Conservation (phyloP, 2,888 invertebrate genomes). For the Caenorhabditis imperialis region DNA sequence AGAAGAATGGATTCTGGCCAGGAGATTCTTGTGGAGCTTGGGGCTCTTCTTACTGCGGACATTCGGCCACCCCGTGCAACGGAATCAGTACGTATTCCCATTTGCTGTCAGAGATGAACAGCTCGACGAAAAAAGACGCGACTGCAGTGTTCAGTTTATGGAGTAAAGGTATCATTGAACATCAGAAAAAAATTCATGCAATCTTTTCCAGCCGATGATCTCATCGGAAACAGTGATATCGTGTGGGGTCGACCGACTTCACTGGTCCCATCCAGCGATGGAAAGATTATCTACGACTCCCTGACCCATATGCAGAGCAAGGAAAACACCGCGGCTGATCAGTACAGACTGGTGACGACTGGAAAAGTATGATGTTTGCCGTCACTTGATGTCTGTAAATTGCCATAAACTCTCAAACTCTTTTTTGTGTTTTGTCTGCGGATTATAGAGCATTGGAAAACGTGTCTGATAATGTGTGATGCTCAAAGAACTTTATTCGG, state of each 20-base stretch:
- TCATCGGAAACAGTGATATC: constrained; percentile 66
- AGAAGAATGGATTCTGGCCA: constrained; percentile 66
- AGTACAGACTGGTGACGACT: constrained; percentile 33
- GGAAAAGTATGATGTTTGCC: too few species aligned
- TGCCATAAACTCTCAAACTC: constrained; percentile 15
- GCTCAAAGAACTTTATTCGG: too few species aligned
- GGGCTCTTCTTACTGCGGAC: constrained; percentile 50
- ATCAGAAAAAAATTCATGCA: constrained; percentile 1
- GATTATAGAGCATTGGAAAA: constrained; percentile 25
- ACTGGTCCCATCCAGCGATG: constrained; percentile 61
- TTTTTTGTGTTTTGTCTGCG: constrained; percentile 14
- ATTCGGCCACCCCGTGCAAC: constrained; percentile 25
- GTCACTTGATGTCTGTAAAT: constrained; percentile 36
- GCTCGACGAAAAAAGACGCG: constrained; percentile 41
- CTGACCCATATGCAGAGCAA: constrained; percentile 70
- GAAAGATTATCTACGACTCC: constrained; percentile 45
- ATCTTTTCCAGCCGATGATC: constrained; percentile 62
- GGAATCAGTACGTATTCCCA: constrained; percentile 35
- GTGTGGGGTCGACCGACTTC: constrained; percentile 69
- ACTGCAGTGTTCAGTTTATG: constrained; percentile 59
- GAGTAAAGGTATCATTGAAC: constrained; percentile 49
- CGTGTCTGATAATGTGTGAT: constrained; percentile 1
- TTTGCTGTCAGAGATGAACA: constrained; percentile 58
- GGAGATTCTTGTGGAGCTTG: constrained; percentile 62
- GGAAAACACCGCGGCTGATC: constrained; percentile 64